Base-by-base conservation (phyloP, 2,113 vertebrate genomes). In the Phrynocephalus versicolor region DNA sequence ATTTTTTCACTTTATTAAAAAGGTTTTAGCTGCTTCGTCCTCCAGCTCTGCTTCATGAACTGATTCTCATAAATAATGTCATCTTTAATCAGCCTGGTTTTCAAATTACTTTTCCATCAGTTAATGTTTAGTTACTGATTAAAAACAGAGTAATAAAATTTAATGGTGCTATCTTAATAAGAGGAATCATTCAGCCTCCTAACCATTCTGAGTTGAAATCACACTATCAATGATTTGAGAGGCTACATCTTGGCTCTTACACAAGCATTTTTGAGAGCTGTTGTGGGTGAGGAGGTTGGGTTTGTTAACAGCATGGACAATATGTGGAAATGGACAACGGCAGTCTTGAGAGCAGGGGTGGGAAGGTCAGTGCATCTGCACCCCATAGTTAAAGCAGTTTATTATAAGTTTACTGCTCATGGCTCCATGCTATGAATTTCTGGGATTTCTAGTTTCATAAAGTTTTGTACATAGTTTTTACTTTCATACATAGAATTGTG, bases 111-210 rank as follows among this genome's bases (percentile, higher is more conserved):
- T 86, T 81, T 18, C 41, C 70, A 86, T 1, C 78, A 79, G 84
- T 91, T 91, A 79, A 91, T 91, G 90, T 82, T 90, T 90, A 67
- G 90, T 90, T 91, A 90, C 87, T 77, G 83, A 90, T 91, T 79
- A 87, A 89, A 92, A 92, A 75, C 84, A 87, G 83, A 33, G 85
- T 85, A 75, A 88, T 92, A 91, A 90, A 90, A 62, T 79, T 86
- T 93, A 89, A 87, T 71, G 76, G 58, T 35, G 30, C 80, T 89
- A 51, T 82, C 83, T 89, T 67, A 86, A 64, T 86, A 90, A 84
- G 78, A 64, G 55, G 87, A 88, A 81, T 57, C 62, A 88, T 82
- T 89, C 77, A 65, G 57, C 30, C 81, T 81, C 70, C 60, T 91
- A 81, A 84, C 88, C 88, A 74, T 88, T 81, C 37, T 76, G 39